phyloP scores from a whole-genome alignment of 2,888 invertebrate species.

The Oligia fasciuncula region DNA sequence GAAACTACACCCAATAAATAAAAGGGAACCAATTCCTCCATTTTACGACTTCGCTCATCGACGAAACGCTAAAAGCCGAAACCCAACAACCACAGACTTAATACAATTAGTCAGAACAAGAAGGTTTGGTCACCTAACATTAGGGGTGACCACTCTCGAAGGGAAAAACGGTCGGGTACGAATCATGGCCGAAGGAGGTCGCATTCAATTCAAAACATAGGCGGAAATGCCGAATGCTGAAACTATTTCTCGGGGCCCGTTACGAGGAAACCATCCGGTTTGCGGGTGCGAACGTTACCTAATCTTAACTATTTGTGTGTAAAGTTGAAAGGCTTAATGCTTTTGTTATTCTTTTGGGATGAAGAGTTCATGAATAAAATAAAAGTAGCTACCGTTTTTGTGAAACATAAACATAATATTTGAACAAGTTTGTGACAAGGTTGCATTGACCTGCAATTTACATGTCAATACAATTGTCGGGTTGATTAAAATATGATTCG shows the following conservation, averaged over 20 bases:
- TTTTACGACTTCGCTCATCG: constrained; percentile 49
- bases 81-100: constrained; percentile 61
- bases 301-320: constrained; percentile 64
- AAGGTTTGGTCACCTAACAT: constrained; percentile 56
- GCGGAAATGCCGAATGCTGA: constrained; percentile 57
- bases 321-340: constrained; percentile 59
- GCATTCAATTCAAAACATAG: constrained; percentile 61
- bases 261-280: constrained; percentile 55
- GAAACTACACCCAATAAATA: constrained; percentile 46
- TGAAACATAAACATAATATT: constrained; percentile 9
- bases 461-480: too few relatives aligned
- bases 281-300: constrained; percentile 59
- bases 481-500: too few relatives aligned
- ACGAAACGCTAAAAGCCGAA: constrained; percentile 61
- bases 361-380: constrained; percentile 51
- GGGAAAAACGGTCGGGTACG: constrained; percentile 58
- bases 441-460: too few relatives aligned
- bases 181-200: constrained; percentile 42
- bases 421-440: constrained; percentile 2
- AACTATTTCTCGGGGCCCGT: constrained; percentile 62
- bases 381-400: constrained; percentile 33
- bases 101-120: constrained; percentile 69
- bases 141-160: constrained; percentile 56
- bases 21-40: constrained; percentile 39
- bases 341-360: constrained; percentile 55